phyloP scores from a whole-genome alignment of 1,140 invertebrate genomes.

The Ceratosolen fusciceps region DNA sequence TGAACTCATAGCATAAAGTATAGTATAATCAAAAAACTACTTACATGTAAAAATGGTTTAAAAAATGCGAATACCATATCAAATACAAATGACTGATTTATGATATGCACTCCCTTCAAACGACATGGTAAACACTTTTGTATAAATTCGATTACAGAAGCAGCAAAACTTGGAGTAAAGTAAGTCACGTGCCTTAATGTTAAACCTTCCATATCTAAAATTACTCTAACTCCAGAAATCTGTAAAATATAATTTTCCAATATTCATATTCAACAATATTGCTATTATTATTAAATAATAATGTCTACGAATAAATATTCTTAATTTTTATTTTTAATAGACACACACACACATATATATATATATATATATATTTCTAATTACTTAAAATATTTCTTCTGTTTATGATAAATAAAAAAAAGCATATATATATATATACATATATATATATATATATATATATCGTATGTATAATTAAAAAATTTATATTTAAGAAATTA shows the following conservation, averaged over 20 bases:
- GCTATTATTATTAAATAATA: not conserved
- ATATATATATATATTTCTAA: not conserved
- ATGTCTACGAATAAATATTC: not conserved
- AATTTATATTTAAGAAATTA: no score
- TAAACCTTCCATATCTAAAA: slow-evolving; percentile 80
- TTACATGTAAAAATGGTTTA: slow-evolving; percentile 78
- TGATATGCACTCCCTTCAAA: slow-evolving; percentile 80
- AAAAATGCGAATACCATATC: slow-evolving; percentile 83
- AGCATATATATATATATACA: no score
- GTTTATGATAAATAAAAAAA: no score
- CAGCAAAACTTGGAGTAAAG: slow-evolving; percentile 79
- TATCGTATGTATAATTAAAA: no score
- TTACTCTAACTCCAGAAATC: slow-evolving; percentile 74
- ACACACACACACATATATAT: no score
- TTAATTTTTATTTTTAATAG: no score
- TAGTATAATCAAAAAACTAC: no score
- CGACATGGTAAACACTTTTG: slow-evolving; percentile 79
- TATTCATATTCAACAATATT: not conserved
- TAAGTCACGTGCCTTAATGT: slow-evolving; percentile 77
- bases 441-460: no score
- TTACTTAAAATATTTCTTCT: no score
- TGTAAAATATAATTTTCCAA: slow-evolving; percentile 40
- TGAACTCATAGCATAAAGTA: no score
- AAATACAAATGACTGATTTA: slow-evolving; percentile 85
- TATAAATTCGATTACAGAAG: slow-evolving; percentile 76